Base-by-base conservation (phyloP, 2,888 invertebrate genomes). In the Arctia plantaginis region DNA sequence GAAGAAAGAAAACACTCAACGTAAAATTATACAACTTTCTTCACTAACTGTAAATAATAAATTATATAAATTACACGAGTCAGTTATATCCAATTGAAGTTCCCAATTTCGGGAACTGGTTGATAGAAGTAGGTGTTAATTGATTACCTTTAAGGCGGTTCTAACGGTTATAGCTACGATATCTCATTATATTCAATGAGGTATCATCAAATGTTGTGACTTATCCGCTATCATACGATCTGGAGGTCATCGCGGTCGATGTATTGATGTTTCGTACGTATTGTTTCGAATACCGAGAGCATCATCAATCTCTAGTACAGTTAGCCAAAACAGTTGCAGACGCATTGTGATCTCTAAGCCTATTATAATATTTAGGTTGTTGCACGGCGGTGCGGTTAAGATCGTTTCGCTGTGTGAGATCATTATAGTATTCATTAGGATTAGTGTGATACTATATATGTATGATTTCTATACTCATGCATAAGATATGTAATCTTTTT, bases 291-390 rank as follows among this genome's bases (percentile, higher is more conserved):
- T 89, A 91, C 90, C 91, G 90, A 89, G 88, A 90, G 88, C 88
- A 88, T 88, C 90, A 94, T 94, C 91, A 93, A 94, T 94, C 94
- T 91, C 73, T 78, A 77, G 80, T 90, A 90, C 92, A 89, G 90
- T 90, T 90, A 92, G 83, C 79, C 76, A 82, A 78, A 79, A 84
- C 82, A 81, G 87, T 81, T 90, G 86, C 83, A 79, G 84, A 77
- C 82, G 80, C 85, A 87, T 89, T 88, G 88, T 88, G 81, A 87
- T 89, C 73, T 69, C 72, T 87, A 87, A 87, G 87, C 88, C 85
- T 87, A 89, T 89, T 89, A 86, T 84, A 84, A 86, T 86, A 88
- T 88, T 85, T 83, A 80, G 84, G 86, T 85, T 87, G 78, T 78
- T 80, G 78, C 77, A 83, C 81, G 84, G 84, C 86, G 69, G 71